A percentile compares a stretch with the other conserved stretches of the same genome.
These are phyloP conservation scores for Scolopax bukidnonensis DNA, from an alignment of 2,797 vertebrate genomes.

Conservation along the genomic window DNA sequence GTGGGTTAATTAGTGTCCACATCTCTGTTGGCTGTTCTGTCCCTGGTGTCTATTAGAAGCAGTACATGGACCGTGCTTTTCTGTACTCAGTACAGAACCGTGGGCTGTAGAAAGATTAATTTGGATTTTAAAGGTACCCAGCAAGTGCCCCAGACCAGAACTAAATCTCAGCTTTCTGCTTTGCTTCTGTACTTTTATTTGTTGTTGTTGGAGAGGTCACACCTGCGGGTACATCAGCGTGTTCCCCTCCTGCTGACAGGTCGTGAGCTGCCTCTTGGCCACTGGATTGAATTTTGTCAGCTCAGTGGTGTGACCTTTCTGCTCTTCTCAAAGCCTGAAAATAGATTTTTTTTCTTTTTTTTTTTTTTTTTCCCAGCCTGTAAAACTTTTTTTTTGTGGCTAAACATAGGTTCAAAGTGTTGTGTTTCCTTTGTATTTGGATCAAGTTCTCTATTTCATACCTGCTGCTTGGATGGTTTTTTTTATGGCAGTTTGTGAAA, in stretches of 20 bases:
- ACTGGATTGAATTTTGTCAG: not conserved
- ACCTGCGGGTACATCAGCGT: not conserved
- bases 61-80: too few species aligned
- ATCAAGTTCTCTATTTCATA: not conserved
- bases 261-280: not conserved
- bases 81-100: fast-evolving
- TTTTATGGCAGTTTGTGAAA: not conserved
- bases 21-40: fast-evolving
- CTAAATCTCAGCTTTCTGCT: not conserved
- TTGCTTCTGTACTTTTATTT: fast-evolving
- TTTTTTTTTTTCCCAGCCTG: not conserved
- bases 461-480: not conserved
- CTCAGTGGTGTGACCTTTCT: conserved; percentile 32
- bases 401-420: conserved; percentile 17
- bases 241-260: not conserved
- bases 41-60: fast-evolving
- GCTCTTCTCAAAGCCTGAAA: not conserved
- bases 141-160: not conserved
- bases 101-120: fast-evolving
- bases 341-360: not conserved
- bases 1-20: fast-evolving
- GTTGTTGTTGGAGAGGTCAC: not conserved
- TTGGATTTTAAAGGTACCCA: not conserved
- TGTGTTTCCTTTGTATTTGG: not conserved
- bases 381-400: not conserved